These are phyloP conservation scores for Campylomormyrus numenius DNA, from an alignment of 2,113 vertebrate species.

Conservation along the genomic window DNA sequence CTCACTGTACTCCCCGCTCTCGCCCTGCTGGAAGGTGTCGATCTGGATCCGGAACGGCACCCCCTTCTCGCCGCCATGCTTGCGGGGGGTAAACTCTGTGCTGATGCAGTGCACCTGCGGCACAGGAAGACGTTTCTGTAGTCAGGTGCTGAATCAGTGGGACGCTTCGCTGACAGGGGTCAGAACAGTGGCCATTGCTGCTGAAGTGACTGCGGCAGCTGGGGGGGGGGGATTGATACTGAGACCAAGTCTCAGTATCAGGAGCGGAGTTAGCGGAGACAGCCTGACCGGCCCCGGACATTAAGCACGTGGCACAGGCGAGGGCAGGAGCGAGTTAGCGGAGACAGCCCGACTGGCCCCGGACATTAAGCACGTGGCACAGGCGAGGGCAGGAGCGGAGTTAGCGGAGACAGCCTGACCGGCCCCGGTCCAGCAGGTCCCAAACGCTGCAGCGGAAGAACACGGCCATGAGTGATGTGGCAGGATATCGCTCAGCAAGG, in stretches of 20 bases:
- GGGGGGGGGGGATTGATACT: too few species aligned
- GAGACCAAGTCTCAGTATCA: too few species aligned
- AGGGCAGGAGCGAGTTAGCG: background rate
- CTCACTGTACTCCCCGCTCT: slow-evolving; percentile 70
- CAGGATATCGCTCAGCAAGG: background rate
- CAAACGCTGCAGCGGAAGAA: background rate
- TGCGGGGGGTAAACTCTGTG: slow-evolving; percentile 73
- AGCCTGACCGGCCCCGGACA: background rate
- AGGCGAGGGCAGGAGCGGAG: too few species aligned
- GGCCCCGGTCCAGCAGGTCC: background rate
- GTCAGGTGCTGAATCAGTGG: background rate
- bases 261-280: background rate
- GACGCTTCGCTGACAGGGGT: too few species aligned
- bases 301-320: too few species aligned
- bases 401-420: too few species aligned
- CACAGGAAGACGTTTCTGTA: background rate
- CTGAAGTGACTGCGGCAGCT: background rate
- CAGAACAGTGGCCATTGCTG: background rate
- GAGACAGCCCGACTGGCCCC: background rate
- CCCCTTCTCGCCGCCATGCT: slow-evolving; percentile 73
- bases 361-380: too few species aligned
- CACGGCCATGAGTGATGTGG: background rate
- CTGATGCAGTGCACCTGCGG: slow-evolving; percentile 73
- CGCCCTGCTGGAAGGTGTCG: slow-evolving; percentile 70
- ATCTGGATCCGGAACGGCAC: slow-evolving; percentile 75